Evolutionary conservation across 2,113 vertebrate genomes (phyloP), one percentile per base, ranked within the genome.

Genomic region (Pelusios castaneus): DNA sequence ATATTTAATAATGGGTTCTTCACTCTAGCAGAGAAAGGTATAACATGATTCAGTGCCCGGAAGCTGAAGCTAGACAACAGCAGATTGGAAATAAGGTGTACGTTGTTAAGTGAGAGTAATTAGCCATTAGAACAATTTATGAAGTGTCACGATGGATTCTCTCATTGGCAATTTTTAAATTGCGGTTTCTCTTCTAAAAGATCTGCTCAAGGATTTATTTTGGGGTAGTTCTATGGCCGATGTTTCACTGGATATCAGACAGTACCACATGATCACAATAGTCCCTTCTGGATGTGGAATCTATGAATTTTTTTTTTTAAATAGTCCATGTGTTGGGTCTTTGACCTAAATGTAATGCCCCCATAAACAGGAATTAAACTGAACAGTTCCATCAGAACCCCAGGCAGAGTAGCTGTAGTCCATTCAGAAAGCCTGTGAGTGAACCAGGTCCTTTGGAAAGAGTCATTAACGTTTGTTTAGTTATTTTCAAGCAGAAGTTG

Each of bases 401-500:
- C 84, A 87, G 77, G 84, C 27, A 47, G 56, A 3, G n/a, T n/a
- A n/a, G 0, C 55, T 75, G 87, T 27, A 84, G 41, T 60, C 83
- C 60, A 43, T 90, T 93, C 70, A 10, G n/a, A 73, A 82, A 91
- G 88, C 75, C 89, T 43, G n/a, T 8, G 49, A 89, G 89, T 83
- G 93, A 91, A 90, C 94, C 34, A 63, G 90, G 49, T 83, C 95
- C 73, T 76, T 93, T 94, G 89, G 75, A 92, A 95, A 90, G 89
- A 92, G 49, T 92, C 89, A 86, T 97, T 97, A 97, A 82, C 89
- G 80, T 96, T 97, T 97, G 96, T 97, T 97, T 97, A 93, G 95
- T 96, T 97, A 95, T 95, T 97, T 97, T 96, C 95, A 63, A 95
- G 93, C 85, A 96, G 91, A 97, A 97, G 93, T 88, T 97, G 96